These are phyloP conservation scores for Euphonia xanthogaster DNA, from an alignment of 2,797 vertebrate species.

Conservation along the genomic window DNA sequence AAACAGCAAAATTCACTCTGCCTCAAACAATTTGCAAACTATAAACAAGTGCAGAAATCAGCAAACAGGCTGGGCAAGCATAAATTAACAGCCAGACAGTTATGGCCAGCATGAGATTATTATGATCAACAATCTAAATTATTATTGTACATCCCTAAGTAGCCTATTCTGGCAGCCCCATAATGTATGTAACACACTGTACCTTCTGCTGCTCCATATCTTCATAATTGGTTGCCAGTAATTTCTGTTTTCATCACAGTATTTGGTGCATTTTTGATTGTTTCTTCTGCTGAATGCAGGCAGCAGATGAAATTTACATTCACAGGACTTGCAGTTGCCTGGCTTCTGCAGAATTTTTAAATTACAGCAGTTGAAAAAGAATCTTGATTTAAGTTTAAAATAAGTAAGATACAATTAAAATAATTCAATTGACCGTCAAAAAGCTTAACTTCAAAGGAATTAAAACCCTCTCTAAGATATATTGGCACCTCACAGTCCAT, in stretches of 20 bases:
- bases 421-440: neutral
- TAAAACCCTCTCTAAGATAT: neutral
- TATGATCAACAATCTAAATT: slow-evolving; percentile 50
- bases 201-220: slow-evolving; percentile 31
- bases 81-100: slow-evolving; percentile 41
- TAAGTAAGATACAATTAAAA: neutral
- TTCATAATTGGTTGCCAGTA: slow-evolving; percentile 10
- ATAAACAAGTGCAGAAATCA: neutral
- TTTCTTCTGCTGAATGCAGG: neutral
- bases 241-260: slow-evolving; percentile 25
- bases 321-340: neutral
- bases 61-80: slow-evolving; percentile 18
- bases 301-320: slow-evolving; percentile 14
- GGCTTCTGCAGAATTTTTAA: neutral
- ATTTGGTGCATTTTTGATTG: neutral
- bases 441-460: slow-evolving; percentile 24
- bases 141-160: slow-evolving; percentile 42
- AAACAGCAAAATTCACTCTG: neutral
- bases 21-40: neutral
- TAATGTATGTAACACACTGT: neutral
- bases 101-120: slow-evolving; percentile 40
- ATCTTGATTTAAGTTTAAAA: neutral
- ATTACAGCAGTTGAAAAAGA: neutral
- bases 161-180: slow-evolving; percentile 10
- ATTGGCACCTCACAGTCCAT: neutral